Conservation (phyloP, 2,113 vertebrate genomes). For the Isichthys henryi region DNA sequence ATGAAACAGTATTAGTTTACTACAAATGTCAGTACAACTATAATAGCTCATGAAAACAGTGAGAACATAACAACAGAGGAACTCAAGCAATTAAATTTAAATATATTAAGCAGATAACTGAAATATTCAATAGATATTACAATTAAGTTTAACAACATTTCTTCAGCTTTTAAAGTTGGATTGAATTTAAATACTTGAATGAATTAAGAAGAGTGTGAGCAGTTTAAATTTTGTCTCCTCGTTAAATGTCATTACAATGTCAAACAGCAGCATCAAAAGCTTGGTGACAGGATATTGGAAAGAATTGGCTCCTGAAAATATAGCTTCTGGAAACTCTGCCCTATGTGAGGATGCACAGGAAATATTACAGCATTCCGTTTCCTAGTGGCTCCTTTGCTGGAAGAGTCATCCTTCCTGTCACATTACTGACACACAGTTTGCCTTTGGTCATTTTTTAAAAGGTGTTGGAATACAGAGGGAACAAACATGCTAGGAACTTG, state of each 20-base stretch:
- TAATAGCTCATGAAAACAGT: neutral
- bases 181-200: neutral
- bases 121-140: neutral
- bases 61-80: neutral
- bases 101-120: neutral
- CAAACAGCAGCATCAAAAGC: neutral
- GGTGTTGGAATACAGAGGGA: neutral
- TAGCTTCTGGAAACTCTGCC: neutral
- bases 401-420: neutral
- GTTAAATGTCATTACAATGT: neutral
- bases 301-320: neutral
- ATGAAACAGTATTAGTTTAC: neutral
- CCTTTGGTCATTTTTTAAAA: neutral
- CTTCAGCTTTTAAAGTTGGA: neutral
- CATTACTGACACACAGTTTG: neutral
- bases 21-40: neutral
- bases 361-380: neutral
- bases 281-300: neutral
- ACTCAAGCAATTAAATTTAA: neutral
- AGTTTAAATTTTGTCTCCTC: neutral
- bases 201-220: neutral
- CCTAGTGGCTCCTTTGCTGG: neutral
- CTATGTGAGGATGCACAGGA: neutral
- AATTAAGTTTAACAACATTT: neutral
- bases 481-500: conserved; percentile 27